Evolutionary conservation across 35 echinoderm and acorn worm genomes (phyloP).

Genomic region (Ophiothrix spiculata): DNA sequence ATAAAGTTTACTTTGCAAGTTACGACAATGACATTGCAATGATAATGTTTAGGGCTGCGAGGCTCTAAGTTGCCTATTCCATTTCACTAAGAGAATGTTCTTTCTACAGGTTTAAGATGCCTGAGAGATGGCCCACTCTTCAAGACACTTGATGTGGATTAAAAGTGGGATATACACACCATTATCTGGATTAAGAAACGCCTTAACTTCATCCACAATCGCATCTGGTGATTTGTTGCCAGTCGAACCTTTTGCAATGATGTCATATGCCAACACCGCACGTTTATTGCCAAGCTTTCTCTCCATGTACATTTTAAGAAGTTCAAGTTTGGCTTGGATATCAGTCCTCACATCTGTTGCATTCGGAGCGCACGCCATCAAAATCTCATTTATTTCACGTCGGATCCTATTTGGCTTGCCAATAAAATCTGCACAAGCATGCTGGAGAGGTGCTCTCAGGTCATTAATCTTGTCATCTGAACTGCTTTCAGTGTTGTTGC

Average conservation of each 20-base stretch:
- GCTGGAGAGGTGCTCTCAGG: neutral
- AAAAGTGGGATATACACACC: neutral
- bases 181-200: neutral
- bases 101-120: too few species aligned
- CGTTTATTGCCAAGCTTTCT: neutral
- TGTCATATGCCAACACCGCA: neutral
- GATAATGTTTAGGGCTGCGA: too few species aligned
- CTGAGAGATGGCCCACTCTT: neutral
- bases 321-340: neutral
- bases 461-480: neutral
- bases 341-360: neutral
- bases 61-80: too few species aligned
- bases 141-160: neutral
- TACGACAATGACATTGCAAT: too few species aligned
- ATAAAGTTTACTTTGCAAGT: too few species aligned
- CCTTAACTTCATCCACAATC: neutral
- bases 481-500: neutral
- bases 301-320: neutral
- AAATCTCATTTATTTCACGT: neutral
- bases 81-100: too few species aligned
- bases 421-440: neutral
- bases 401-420: neutral
- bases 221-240: neutral
- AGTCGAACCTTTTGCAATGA: neutral
- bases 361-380: neutral